Base-by-base conservation (phyloP, 2,113 vertebrate species). In the Haliaeetus leucogaster region DNA sequence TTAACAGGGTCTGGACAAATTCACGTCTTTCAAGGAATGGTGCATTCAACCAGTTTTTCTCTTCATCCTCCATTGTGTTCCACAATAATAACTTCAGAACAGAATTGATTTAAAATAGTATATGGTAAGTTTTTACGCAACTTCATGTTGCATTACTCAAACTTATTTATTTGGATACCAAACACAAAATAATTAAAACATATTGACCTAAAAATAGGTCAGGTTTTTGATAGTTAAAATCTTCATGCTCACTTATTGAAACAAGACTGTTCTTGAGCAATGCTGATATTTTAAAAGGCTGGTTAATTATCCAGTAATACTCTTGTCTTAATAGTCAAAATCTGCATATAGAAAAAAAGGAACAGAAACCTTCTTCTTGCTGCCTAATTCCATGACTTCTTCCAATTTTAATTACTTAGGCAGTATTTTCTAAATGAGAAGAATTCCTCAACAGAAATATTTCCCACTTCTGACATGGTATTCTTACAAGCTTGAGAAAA, bases 341-440 rank as follows among this genome's bases (percentile, higher is more conserved):
- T 68, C 5, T 72, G 77, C 52, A 68, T 43, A 40, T 4, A 38
- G 48, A 45, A 47, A 84, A 89, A 89, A 90, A 55, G 65, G 79
- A 91, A 71, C 36, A 82, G 71, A 95, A n/a, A 27, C 30, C 36
- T 66, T 82, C 52, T 89, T 43, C 80, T 93, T 80, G 90, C 68
- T 93, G 45, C 91, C 76, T 79, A 79, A 45, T 92, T 97, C 23
- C 0, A 1, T 27, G 12, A 79, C 34, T 82, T 36, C 59, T 93
- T 92, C 56, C 38, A 30, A 58, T 93, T 93, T 89, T 81, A 86
- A 82, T 89, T 96, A 87, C 59, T 48, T 95, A 74, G 50, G 74
- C 77, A 66, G 34, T 82, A 85, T 89, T 91, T 77, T 81, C 22
- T 56, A 78, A 88, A 63, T 30, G 13, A 85, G 36, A 72, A 8